phyloP scores from a whole-genome alignment of 1,140 invertebrate species.

The Wasmannia auropunctata region DNA sequence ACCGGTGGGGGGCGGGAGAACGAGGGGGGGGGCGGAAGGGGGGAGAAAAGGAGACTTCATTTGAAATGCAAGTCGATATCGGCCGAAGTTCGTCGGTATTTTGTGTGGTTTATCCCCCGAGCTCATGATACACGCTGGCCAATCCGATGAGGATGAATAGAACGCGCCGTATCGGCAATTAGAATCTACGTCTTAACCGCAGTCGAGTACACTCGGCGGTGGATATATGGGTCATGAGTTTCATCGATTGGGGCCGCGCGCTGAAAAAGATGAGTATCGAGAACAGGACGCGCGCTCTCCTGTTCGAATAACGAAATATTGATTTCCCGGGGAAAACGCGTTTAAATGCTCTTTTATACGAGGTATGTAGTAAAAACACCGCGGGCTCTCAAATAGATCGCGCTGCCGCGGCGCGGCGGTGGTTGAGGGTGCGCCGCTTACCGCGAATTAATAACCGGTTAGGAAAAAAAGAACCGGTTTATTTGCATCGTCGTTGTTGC shows the following conservation, averaged over 20 bases:
- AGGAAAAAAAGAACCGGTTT: conserved; percentile 13
- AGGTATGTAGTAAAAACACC: conserved; percentile 12
- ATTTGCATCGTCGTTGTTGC: background rate
- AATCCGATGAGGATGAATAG: conserved; percentile 11
- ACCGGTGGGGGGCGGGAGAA: too few species aligned
- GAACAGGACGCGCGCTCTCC: background rate
- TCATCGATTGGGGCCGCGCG: conserved; percentile 20
- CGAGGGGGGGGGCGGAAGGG: too few species aligned
- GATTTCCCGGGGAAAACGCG: background rate
- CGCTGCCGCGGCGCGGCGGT: background rate
- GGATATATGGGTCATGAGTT: conserved; percentile 49
- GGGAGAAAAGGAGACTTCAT: too few species aligned
- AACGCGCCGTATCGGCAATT: conserved; percentile 36
- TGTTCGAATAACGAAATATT: conserved; percentile 36
- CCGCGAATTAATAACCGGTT: conserved; percentile 10
- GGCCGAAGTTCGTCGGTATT: background rate
- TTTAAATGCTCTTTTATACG: conserved; percentile 30
- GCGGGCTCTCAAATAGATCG: background rate
- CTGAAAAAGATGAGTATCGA: conserved; percentile 49
- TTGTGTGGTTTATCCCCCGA: background rate
- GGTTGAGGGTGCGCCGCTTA: background rate
- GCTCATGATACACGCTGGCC: background rate
- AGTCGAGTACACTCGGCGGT: background rate
- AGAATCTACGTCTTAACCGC: conserved; percentile 34
- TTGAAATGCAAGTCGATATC: conserved; percentile 33